phyloP scores from a whole-genome alignment of 2,113 vertebrate genomes.

The Pithys albifrons region DNA sequence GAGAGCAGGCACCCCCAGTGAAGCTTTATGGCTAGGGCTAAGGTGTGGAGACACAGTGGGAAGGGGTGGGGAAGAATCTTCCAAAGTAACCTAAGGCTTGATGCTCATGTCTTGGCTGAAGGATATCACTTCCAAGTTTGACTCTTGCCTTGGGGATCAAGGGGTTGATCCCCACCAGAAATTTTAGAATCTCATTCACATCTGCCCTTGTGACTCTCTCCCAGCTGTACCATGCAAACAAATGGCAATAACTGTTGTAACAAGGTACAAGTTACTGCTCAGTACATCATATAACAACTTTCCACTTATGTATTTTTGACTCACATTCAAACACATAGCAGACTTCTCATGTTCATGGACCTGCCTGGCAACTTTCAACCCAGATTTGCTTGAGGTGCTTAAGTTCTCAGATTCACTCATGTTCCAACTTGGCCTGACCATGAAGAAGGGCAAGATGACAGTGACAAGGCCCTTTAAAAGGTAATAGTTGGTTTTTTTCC shows the following conservation, averaged over 20 bases:
- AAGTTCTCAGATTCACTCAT: not conserved
- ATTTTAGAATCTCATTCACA: not conserved
- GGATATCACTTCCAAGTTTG: not conserved
- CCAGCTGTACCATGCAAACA: too few relatives aligned
- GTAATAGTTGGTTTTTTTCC: not conserved
- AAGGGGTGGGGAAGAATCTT: not conserved
- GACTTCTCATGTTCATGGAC: rapidly evolving
- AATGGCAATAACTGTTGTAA: not conserved
- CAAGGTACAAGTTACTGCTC: rapidly evolving
- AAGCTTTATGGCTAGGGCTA: not conserved
- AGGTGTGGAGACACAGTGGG: not conserved
- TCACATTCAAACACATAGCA: not conserved
- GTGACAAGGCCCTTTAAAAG: not conserved
- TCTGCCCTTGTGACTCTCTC: not conserved
- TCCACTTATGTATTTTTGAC: rapidly evolving
- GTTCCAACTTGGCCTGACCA: not conserved
- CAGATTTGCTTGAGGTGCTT: not conserved
- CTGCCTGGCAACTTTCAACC: not conserved
- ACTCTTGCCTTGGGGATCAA: not conserved
- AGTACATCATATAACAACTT: rapidly evolving
- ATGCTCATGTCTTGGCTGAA: not conserved
- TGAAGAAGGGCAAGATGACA: not conserved
- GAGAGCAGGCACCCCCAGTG: not conserved
- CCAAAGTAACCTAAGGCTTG: not conserved
- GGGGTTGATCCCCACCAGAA: rapidly evolving